Base-by-base conservation (phyloP, 2,113 vertebrate species). In the Callionymus lyra region DNA sequence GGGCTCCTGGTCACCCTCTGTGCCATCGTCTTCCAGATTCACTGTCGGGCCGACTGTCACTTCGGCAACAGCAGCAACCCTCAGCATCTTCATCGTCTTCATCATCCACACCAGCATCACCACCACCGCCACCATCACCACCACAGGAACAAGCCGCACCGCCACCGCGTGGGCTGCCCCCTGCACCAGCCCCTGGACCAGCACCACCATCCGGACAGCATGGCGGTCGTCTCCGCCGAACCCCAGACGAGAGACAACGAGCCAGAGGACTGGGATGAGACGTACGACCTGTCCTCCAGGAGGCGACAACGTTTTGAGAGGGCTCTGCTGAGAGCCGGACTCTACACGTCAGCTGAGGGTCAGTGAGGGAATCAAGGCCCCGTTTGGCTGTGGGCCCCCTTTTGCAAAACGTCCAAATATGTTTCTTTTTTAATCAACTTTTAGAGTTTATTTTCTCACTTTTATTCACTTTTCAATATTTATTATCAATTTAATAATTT, bases 261-360 rank as follows among this genome's bases (percentile, higher is more conserved):
- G 45, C 81, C 77, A 0, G 90, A 93, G 42, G 86, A 80, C 0
- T 89, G 91, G 12, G 92, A 90, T 1, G 89, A 91, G 45, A 81
- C 81, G 2, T 87, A 88, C 0, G 85, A 91, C 69, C 69, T 83
- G 54, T 89, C 89, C 0, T 79, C 85, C 31, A 82, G 87, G 31
- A 77, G 90, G 59, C 92, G 90, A 53, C 86, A 90, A n/a, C 83
- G 87, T 60, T 97, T 93, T 1, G 90, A 96, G 80, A 88, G 90
- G 79, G 91, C 89, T 71, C 84, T 94, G 71, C 80, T 94, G 59
- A 86, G 91, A 47, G 88, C 83, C 71, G 89, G 85, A 12, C 86
- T 90, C 72, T 92, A 91, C 63, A 89, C 89, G 4, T 93, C 90
- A 0, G 86, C 91, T 0, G 91, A 93, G 67, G 81, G 81, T 81